Conservation (phyloP, 2,797 vertebrate species). For the Limnodromus scolopaceus region DNA sequence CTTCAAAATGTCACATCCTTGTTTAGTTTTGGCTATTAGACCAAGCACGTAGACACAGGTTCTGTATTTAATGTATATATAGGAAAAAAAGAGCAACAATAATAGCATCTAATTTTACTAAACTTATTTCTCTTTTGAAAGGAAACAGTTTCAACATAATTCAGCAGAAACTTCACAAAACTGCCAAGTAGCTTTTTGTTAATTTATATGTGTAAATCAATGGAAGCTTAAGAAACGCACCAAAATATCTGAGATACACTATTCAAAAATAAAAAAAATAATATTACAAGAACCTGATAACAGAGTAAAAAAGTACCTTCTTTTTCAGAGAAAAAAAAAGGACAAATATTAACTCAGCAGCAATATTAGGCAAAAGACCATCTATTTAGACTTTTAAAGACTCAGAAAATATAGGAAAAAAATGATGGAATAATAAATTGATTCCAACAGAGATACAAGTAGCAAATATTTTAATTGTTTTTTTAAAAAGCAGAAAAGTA, state of each 20-base stretch:
- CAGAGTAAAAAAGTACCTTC: not conserved
- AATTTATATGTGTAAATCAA: not conserved
- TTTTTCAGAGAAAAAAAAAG: not conserved
- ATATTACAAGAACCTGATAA: not conserved
- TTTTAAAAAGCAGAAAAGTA: not conserved
- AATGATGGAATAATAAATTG: not conserved
- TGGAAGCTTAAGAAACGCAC: not conserved
- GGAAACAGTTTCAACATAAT: not conserved
- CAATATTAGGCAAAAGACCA: not conserved
- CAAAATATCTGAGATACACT: not conserved
- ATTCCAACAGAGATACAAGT: not conserved
- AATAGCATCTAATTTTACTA: not conserved
- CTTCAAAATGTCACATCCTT: slow-evolving; percentile 96
- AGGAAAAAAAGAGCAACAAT: slow-evolving; percentile 2
- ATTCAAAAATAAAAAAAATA: not conserved
- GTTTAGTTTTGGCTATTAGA: slow-evolving; percentile 95
- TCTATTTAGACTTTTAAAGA: not conserved
- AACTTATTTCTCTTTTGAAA: not conserved
- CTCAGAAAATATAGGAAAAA: not conserved
- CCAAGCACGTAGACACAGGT: slow-evolving; percentile 90
- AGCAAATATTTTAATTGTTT: not conserved
- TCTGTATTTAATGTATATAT: slow-evolving; percentile 60
- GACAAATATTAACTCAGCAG: not conserved
- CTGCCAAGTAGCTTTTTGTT: not conserved
- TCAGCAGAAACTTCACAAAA: not conserved